phyloP scores from a whole-genome alignment of 2,888 invertebrate genomes.

The Nomada lathburiana region DNA sequence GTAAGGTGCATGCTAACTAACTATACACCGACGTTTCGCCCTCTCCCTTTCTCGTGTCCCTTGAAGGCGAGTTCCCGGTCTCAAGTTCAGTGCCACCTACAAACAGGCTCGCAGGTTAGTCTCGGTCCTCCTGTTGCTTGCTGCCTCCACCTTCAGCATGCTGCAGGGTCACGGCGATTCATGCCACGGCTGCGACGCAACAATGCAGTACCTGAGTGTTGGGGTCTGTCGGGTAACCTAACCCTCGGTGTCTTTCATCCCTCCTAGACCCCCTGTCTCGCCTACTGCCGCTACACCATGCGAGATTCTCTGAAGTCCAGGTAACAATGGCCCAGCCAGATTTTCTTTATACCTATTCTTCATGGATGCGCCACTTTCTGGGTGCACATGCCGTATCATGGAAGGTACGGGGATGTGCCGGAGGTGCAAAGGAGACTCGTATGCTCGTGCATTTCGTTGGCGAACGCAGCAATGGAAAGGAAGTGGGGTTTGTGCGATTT shows the following conservation, averaged over 20 bases:
- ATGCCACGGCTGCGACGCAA: conserved; percentile 62
- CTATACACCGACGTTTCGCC: conserved; percentile 39
- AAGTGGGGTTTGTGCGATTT: conserved; percentile 42
- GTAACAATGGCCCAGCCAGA: conserved; percentile 64
- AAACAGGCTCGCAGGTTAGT: conserved; percentile 68
- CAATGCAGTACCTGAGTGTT: conserved; percentile 70
- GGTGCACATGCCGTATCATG: conserved; percentile 67
- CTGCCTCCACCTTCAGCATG: conserved; percentile 31
- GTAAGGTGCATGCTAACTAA: conserved; percentile 70
- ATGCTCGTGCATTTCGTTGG: conserved; percentile 28
- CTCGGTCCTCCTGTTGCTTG: conserved; percentile 37
- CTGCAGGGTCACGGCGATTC: conserved; percentile 28
- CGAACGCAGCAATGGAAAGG: conserved; percentile 19
- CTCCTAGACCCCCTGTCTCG: conserved; percentile 60
- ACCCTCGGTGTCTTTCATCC: conserved; percentile 69
- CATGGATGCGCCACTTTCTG: conserved; percentile 59
- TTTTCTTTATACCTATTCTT: conserved; percentile 61
- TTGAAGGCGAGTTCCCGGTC: conserved; percentile 63
- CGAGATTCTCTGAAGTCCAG: conserved; percentile 60
- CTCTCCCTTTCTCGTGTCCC: conserved; percentile 51
- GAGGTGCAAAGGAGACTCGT: conserved; percentile 41
- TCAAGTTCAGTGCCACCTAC: conserved; percentile 76
- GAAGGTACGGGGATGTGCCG: conserved; percentile 40
- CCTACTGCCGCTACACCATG: conserved; percentile 56
- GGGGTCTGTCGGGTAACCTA: conserved; percentile 67